These are phyloP conservation scores for Acronicta psi DNA, from an alignment of 2,888 invertebrate genomes.

Conservation along the genomic window DNA sequence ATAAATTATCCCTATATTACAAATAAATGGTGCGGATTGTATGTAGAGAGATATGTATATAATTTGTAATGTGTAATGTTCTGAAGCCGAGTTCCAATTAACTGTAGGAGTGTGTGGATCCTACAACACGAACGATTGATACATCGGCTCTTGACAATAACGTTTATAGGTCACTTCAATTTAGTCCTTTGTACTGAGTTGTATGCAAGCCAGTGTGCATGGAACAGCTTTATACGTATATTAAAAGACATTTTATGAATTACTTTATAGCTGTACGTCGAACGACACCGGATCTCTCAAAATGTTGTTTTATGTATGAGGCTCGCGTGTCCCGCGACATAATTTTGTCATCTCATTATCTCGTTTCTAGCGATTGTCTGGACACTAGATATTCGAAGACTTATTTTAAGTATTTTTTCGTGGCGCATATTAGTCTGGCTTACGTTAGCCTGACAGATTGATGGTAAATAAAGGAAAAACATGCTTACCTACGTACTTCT, in stretches of 20 bases:
- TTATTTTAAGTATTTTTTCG: no score
- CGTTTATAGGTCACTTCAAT: conserved; percentile 53
- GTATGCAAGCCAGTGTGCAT: conserved; percentile 44
- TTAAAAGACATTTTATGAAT: conserved; percentile 57
- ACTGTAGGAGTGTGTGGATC: conserved; percentile 25
- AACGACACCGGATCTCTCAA: conserved; percentile 15
- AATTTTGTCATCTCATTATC: no score
- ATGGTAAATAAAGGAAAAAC: conserved; percentile 4
- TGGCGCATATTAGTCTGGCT: no score
- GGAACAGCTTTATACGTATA: conserved; percentile 45
- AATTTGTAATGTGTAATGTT: conserved; percentile 51
- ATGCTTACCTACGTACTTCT: no score
- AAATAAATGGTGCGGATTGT: conserved; percentile 36
- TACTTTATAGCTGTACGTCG: conserved; percentile 38
- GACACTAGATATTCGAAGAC: no score
- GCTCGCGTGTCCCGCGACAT: no score
- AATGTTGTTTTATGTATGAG: conserved; percentile 5
- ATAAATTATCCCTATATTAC: conserved; percentile 20
- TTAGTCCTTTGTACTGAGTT: conserved; percentile 44
- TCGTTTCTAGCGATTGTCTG: no score
- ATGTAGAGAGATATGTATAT: conserved; percentile 52
- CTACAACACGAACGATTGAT: conserved; percentile 34
- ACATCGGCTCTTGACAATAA: conserved; percentile 56
- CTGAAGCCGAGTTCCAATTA: conserved; percentile 39
- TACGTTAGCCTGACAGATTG: neutral